phyloP scores from a whole-genome alignment of 1,140 invertebrate species.

The Gonatopus flavifemur region DNA sequence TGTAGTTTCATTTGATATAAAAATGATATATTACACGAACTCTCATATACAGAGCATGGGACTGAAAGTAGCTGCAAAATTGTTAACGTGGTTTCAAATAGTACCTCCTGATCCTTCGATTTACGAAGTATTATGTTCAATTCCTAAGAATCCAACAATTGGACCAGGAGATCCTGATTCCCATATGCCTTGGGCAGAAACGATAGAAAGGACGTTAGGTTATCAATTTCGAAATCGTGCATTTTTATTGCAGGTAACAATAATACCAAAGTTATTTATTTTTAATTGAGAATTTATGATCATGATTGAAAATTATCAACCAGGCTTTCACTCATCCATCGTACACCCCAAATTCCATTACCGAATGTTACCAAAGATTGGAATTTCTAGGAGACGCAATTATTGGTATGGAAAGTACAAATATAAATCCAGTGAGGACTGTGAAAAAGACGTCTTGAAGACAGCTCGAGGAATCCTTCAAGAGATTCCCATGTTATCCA shows the following conservation, averaged over 20 bases:
- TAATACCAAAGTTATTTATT: not conserved
- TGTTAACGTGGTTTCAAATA: constrained; percentile 76
- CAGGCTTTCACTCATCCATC: constrained; percentile 93
- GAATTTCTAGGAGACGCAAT: constrained; percentile 31
- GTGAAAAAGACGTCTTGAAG: no score
- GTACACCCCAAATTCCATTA: constrained; percentile 71
- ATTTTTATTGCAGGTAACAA: constrained; percentile 60
- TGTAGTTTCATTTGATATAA: not conserved
- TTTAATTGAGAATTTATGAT: not conserved
- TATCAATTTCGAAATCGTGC: constrained; percentile 69
- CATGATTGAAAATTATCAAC: no score
- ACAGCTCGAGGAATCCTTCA: no score
- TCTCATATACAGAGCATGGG: constrained; percentile 53
- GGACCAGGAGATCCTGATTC: constrained; percentile 47
- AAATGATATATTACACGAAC: not conserved
- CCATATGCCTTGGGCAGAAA: constrained; percentile 48
- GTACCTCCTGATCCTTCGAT: constrained; percentile 59
- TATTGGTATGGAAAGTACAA: no score
- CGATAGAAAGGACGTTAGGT: constrained; percentile 66
- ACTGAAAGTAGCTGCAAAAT: constrained; percentile 60
- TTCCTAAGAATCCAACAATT: constrained; percentile 39
- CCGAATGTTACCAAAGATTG: constrained; percentile 27
- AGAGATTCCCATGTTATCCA: no score
- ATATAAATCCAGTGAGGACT: no score
- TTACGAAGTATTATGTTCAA: constrained; percentile 38